Base-by-base conservation (phyloP, 2,113 vertebrate genomes). In the Diglossa brunneiventris region DNA sequence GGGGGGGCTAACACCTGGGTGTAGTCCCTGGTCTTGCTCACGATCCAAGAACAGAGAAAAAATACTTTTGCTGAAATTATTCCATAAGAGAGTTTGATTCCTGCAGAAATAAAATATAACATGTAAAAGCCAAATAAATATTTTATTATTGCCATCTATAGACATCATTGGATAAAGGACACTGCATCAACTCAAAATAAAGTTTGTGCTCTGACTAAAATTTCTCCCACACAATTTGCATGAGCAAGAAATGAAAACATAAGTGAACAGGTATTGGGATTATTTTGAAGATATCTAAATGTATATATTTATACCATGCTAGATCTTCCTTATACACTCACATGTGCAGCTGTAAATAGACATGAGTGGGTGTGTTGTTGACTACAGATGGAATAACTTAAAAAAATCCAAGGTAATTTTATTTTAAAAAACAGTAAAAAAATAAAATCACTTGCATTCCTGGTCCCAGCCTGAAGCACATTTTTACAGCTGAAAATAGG, bases 401-500 rank as follows among this genome's bases (percentile, higher is more conserved):
- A 85, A 95, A 92, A 92, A 31, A 26, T 78, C 88, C 61, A 72
- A 89, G 46, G 90, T 70, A 92, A 95, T 93, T 97, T 98, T 92
- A 90, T 93, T 85, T 87, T 67, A 55, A 88, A 90, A 91, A 90
- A 92, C 50, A 68, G 35, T 91, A 88, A 96, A 96, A 63, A 81
- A 89, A 77, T 59, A 92, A 87, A 86, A 97, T 96, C 69, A 77
- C 92, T 94, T 76, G 85, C 94, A 89, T 90, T 90, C 89, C 95
- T 88, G 77, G 31, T 95, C 97, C 93, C 96, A 96, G 95, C 97
- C 97, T 68, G 88, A 70, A 98, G 97, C 96, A 96, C 86, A 62
- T 77, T 92, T 98, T 97, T 97, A 97, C 96, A 96, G 93, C 95
- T 97, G 97, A 95, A 98, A 98, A 97, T 97, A 96, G 85, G 87